Evolutionary conservation across 1,140 invertebrate species (phyloP), one percentile per base, ranked within the genome.

Genomic region (Pachypeltis micranthus): DNA sequence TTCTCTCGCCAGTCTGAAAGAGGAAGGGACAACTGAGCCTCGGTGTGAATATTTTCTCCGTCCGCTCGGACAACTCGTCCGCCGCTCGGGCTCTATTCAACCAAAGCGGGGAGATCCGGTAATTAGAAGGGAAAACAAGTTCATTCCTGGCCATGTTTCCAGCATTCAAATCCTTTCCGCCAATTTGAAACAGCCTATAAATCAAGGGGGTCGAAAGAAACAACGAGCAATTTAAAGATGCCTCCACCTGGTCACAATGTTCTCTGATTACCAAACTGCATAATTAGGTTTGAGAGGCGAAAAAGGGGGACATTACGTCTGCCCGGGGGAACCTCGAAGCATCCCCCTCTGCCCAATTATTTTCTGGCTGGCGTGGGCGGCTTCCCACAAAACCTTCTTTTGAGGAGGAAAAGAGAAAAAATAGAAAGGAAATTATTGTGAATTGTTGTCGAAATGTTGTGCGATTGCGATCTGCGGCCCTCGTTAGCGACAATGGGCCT

Each of bases 151-250:
- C 47, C 47, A 51, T 51, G 47, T 51, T 51, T 51, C 47, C 47
- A 51, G 47, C 47, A 51, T 51, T 51, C 47, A 51, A 51, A 51
- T 51, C 47, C 47, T 51, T 51, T 51, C 21, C 10, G 47, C 47
- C 47, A 21, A 51, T 51, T 51, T 51, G 47, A 51, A 51, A 51
- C 47, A 21, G 21, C 47, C 47, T 10, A 51, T 51, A 51, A 51
- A 51, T 51, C 47, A 51, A n/a, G n/a, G n/a, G n/a, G 47, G 47
- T 51, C 12, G 47, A 51, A 51, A 39, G 31, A 16, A 39, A 51
- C 47, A 51, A 51, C 47, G 47, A 51, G 47, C 47, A 51, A 51
- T 51, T 51, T 51, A 51, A 51, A 51, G 47, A 51, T 51, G 47
- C 47, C 47, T 51, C 47, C 21, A 51, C 47, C 47, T 51, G 47